Conservation (phyloP, 92 coral and sea anemone genomes). For the Paramuricea clavata region DNA sequence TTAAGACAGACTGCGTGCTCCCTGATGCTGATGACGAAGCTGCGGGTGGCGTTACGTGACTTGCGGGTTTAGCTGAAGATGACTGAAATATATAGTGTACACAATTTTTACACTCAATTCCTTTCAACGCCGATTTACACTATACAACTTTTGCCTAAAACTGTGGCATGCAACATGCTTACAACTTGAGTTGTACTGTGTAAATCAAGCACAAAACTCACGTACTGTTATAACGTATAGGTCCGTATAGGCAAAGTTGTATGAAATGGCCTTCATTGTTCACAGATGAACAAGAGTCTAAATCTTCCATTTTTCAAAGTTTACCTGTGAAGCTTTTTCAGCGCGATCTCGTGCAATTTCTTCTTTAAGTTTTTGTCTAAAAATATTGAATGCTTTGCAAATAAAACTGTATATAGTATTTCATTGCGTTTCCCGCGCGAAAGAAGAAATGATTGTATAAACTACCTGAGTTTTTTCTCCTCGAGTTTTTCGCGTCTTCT, state of each 20-base stretch:
- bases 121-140: no score
- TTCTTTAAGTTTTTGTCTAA: conserved; percentile 89
- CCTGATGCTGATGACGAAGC: conserved; percentile 51
- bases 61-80: conserved; percentile 33
- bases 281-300: background rate
- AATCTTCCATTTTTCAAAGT: background rate
- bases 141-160: no score
- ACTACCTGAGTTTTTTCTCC: conserved; percentile 84
- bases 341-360: conserved; percentile 94
- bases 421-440: no score
- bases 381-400: background rate
- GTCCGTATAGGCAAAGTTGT: no score
- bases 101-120: no score
- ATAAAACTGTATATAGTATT: no score
- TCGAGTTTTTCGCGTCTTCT: conserved; percentile 87
- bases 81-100: conserved; percentile 16
- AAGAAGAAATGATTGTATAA: background rate
- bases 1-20: conserved; percentile 41
- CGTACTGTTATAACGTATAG: no score
- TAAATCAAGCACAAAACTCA: no score
- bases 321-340: conserved; percentile 91
- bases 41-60: conserved; percentile 50
- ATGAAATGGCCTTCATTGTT: no score
- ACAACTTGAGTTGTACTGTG: no score
- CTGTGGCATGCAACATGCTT: no score